A percentile compares a stretch with the other conserved stretches of the same genome.
phyloP scores from a whole-genome alignment of 2,888 invertebrate genomes.

The Patella depressa region DNA sequence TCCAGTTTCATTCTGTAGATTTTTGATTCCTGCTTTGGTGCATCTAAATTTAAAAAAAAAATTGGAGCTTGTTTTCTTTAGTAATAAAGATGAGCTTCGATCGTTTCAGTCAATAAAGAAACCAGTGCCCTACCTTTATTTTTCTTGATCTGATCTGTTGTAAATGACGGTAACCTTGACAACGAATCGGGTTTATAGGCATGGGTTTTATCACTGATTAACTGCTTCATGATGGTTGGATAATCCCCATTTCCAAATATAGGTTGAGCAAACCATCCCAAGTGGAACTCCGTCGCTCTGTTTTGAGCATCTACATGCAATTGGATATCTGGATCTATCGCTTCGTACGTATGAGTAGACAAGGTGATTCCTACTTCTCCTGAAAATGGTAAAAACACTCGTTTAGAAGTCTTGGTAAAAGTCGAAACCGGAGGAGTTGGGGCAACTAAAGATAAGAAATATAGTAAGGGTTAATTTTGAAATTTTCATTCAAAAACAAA shows the following conservation, averaged over 20 bases:
- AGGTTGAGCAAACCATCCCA: constrained; percentile 65
- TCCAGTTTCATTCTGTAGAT: no score
- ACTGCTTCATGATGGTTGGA: constrained; percentile 48
- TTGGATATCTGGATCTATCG: constrained; percentile 44
- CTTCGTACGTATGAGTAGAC: constrained; percentile 49
- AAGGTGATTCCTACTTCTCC: constrained; percentile 55
- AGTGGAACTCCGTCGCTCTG: constrained; percentile 44
- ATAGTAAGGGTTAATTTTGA: no score
- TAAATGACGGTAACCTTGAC: constrained; percentile 51
- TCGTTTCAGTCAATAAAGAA: no score
- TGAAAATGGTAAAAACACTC: constrained; percentile 21
- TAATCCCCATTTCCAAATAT: constrained; percentile 73
- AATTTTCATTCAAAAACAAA: no score
- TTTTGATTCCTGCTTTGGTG: no score
- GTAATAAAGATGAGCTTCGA: no score
- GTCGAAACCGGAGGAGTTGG: no score
- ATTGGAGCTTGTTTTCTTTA: no score
- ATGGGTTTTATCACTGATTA: constrained; percentile 44
- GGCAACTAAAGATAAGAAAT: no score
- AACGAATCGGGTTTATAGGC: no score
- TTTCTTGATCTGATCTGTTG: constrained; percentile 43
- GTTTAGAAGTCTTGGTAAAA: no score
- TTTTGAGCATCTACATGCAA: constrained; percentile 52
- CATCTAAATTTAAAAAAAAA: no score
- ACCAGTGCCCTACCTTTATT: constrained; percentile 38